Base-by-base conservation (phyloP, 2,888 invertebrate genomes). In the Drosophila tanythrix region DNA sequence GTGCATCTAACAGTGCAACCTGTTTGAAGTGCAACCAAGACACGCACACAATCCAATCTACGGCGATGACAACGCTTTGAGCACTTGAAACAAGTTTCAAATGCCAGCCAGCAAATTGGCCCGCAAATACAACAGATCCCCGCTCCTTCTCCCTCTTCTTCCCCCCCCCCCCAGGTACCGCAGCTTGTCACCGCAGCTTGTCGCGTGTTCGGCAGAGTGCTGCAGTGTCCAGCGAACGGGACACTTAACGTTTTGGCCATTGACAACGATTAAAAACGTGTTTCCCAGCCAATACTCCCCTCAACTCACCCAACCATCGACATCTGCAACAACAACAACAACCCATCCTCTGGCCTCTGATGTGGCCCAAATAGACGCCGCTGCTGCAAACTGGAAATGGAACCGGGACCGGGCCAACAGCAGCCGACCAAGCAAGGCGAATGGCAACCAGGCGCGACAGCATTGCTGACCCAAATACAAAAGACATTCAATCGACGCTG, bases 161-260 rank as follows among this genome's bases (percentile, higher is more conserved):
- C 25, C 55, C 18, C 33, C 1, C 43, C 40, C 33, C 21, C 55
- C 36, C 10, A 31, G 31, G 10, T 31, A 31, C 25, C 58, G 4
- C 3, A 21, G 21, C 21, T 21, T 21, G 21, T 21, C 10, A 48
- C 60, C 65, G 43, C 73, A 55, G 35, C 59, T 29, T 51, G 46
- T 56, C 67, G 81, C 70, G 58, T 70, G 75, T 69, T 75, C 70
- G 72, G 59, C 58, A 62, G 74, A 72, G 78, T 70, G 75, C 82
- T 60, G 64, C 70, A 43, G 55, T 18, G 56, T 56, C 56, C 66
- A 64, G 38, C 73, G 60, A 90, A 90, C 89, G 89, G 89, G 88
- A 88, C 89, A 89, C 89, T 87, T 82, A 84, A 84, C 87, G 90
- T 90, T 90, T 86, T 86, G 87, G 89, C 85, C 83, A 87, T 87